Conservation (phyloP, 2,797 vertebrate genomes). For the Ptychobarbus kaznakovi region DNA sequence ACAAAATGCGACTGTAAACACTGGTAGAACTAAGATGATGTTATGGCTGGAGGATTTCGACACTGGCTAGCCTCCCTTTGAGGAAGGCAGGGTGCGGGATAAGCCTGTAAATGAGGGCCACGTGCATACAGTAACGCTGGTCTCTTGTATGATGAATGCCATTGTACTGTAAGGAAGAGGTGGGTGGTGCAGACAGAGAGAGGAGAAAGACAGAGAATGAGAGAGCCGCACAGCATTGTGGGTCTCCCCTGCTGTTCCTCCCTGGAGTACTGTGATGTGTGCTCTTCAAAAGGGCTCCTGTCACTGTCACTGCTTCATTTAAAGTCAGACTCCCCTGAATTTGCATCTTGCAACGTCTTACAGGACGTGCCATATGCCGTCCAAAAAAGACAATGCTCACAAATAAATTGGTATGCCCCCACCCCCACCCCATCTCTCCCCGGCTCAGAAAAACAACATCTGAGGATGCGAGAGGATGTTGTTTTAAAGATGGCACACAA, state of each 20-base stretch:
- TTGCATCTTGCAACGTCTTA: slow-evolving; percentile 69
- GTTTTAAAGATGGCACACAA: slow-evolving; percentile 55
- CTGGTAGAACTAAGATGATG: slow-evolving; percentile 49
- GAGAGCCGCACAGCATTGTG: slow-evolving; percentile 62
- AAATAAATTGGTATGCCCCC: slow-evolving; percentile 61
- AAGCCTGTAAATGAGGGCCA: slow-evolving; percentile 52
- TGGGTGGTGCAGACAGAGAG: slow-evolving; percentile 57
- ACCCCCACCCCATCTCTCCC: slow-evolving; percentile 43
- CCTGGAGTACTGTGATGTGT: slow-evolving; percentile 67
- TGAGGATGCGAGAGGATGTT: slow-evolving; percentile 53
- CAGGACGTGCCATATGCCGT: slow-evolving; percentile 70
- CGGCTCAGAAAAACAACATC: slow-evolving; percentile 51
- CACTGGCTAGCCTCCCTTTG: slow-evolving; percentile 39
- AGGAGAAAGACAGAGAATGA: slow-evolving; percentile 37
- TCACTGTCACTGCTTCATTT: slow-evolving; percentile 68
- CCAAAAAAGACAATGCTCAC: slow-evolving; percentile 68
- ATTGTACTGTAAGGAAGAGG: slow-evolving; percentile 63
- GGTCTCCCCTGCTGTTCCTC: slow-evolving; percentile 65
- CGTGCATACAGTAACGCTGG: slow-evolving; percentile 56
- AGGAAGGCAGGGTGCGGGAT: slow-evolving; percentile 41
- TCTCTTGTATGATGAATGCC: slow-evolving; percentile 58
- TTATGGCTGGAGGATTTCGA: slow-evolving; percentile 52
- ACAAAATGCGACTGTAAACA: slow-evolving; percentile 46
- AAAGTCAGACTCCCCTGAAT: slow-evolving; percentile 68
- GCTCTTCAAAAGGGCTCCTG: slow-evolving; percentile 69